Percentiles rank a stretch among this genome's conserved stretches.
phyloP scores from a whole-genome alignment of 2,797 vertebrate genomes.

The Limosa lapponica region DNA sequence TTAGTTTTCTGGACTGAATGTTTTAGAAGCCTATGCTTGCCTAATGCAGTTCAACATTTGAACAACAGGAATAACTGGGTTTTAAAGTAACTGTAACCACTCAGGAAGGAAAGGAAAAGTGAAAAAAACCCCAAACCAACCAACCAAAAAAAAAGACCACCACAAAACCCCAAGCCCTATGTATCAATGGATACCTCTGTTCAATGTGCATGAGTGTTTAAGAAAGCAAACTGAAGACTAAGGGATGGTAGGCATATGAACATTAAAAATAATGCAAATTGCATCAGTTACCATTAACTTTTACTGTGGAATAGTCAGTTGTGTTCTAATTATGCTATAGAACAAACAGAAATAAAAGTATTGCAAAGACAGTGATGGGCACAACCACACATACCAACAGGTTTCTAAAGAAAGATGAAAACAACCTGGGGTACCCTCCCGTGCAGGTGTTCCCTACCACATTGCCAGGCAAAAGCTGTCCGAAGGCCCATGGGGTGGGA shows the following conservation, averaged over 20 bases:
- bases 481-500: accelerated
- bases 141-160: neutral
- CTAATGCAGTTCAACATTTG: neutral
- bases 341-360: neutral
- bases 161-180: neutral
- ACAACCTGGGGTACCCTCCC: neutral
- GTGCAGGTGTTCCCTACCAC: neutral
- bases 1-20: neutral
- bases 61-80: neutral
- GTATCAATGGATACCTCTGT: neutral
- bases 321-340: neutral
- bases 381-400: neutral
- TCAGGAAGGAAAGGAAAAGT: neutral
- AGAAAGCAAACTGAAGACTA: neutral
- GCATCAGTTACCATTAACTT: neutral
- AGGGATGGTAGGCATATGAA: neutral
- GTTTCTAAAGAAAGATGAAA: neutral
- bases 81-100: neutral
- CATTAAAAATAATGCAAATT: neutral
- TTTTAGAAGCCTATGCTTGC: neutral
- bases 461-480: neutral
- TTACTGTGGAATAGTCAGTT: neutral
- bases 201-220: neutral
- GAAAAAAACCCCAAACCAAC: no score
- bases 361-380: neutral